Evolutionary conservation across 2,888 invertebrate species (phyloP), one percentile per base, ranked within the genome.

Genomic region (Meganola albula): DNA sequence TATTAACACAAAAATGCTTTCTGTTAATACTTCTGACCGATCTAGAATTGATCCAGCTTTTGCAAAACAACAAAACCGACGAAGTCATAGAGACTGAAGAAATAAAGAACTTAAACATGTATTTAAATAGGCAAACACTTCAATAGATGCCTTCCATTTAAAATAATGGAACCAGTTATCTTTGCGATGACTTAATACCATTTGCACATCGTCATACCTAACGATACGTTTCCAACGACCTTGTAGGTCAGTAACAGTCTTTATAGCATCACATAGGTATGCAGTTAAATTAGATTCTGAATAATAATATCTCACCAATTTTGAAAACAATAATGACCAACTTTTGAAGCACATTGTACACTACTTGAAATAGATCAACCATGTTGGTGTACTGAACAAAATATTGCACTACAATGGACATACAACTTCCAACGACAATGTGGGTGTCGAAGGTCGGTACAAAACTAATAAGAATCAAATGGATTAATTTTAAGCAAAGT

Each of bases 371-470:
- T 24, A 49, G 40, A 32, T 51, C 43, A 26, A 58, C 60, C 69
- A 68, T 70, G 48, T 53, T 64, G 50, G 52, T 43, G 40, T 42
- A 44, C 52, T 38, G 47, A 40, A 39, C 41, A 37, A 41, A 44
- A 43, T 38, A 60, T 57, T 66, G 58, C 39, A 48, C 37, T 50
- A 37, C 31, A 41, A 42, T 50, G 45, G 47, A 41, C 44, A 50
- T 45, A 51, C 37, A 58, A 55, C 47, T 35, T 37, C 37, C 29
- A 34, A 21, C 30, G 29, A 30, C 13, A 4, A 28, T 40, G 65
- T 69, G 58, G 70, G 71, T 40, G 62, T 50, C 28, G 54, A 64
- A 66, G 64, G 58, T 45, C 20, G 20, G n/a, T n/a, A n/a, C n/a
- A n/a, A n/a, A n/a, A n/a, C n/a, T n/a, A n/a, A n/a, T n/a, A n/a